phyloP scores from a whole-genome alignment of 2,797 vertebrate species.

The Premnoplex brunnescens region DNA sequence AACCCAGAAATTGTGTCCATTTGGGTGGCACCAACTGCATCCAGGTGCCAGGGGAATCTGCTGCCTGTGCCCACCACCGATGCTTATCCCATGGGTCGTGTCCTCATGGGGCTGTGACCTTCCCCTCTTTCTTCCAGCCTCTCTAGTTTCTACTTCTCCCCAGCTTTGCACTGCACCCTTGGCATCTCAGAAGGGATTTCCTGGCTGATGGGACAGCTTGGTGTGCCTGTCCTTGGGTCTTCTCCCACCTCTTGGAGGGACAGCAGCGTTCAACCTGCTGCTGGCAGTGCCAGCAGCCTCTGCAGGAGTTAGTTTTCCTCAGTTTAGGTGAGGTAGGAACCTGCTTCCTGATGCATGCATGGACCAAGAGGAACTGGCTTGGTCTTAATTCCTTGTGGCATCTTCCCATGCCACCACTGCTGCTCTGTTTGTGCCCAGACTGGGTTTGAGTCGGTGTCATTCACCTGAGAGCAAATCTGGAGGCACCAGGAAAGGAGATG shows the following conservation, averaged over 20 bases:
- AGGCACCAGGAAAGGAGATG: neutral
- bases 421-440: too few species aligned
- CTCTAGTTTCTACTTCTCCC: neutral
- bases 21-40: neutral
- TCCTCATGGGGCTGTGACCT: neutral
- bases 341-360: neutral
- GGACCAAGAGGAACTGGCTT: neutral
- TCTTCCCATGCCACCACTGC: neutral
- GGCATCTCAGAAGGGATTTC: neutral
- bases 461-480: neutral
- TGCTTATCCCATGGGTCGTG: neutral
- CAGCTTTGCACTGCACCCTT: neutral
- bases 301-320: neutral
- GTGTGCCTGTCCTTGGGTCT: neutral
- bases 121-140: neutral
- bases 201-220: neutral
- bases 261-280: neutral
- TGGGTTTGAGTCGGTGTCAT: rapidly evolving
- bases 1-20: neutral
- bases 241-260: neutral
- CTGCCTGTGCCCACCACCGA: neutral
- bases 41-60: neutral
- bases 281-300: neutral
- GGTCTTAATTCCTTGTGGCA: neutral
- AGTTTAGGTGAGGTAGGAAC: neutral